Evolutionary conservation across 2,113 vertebrate genomes (phyloP).

Genomic region (Tachycineta bicolor): DNA sequence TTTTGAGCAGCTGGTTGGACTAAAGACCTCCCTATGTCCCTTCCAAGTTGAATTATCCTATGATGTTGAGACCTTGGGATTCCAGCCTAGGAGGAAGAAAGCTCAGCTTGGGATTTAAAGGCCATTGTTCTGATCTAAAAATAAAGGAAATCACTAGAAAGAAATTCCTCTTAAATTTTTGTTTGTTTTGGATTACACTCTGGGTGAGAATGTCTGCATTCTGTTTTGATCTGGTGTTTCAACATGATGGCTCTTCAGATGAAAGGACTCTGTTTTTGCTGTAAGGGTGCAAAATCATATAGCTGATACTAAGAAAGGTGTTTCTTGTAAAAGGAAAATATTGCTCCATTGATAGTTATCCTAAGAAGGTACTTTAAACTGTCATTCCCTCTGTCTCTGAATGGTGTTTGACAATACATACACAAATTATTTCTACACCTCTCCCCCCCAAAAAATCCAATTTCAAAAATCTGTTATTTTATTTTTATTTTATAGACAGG

Average conservation of each 20-base stretch:
- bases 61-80: neutral
- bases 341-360: neutral
- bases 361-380: neutral
- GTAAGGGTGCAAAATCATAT: neutral
- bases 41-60: neutral
- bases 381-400: neutral
- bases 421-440: neutral
- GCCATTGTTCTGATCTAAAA: neutral
- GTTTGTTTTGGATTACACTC: neutral
- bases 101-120: neutral
- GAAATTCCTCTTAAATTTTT: neutral
- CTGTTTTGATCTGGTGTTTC: neutral
- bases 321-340: neutral
- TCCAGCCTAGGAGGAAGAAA: neutral
- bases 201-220: neutral
- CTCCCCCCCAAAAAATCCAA: rapidly evolving
- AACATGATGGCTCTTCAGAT: neutral
- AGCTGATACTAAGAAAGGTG: neutral
- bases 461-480: neutral
- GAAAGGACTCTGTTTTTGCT: neutral
- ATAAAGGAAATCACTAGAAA: neutral
- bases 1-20: neutral
- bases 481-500: neutral
- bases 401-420: neutral
- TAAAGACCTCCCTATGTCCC: neutral